These are phyloP conservation scores for Dinothrombium tinctorium DNA, from an alignment of 1,140 invertebrate species.

Conservation along the genomic window DNA sequence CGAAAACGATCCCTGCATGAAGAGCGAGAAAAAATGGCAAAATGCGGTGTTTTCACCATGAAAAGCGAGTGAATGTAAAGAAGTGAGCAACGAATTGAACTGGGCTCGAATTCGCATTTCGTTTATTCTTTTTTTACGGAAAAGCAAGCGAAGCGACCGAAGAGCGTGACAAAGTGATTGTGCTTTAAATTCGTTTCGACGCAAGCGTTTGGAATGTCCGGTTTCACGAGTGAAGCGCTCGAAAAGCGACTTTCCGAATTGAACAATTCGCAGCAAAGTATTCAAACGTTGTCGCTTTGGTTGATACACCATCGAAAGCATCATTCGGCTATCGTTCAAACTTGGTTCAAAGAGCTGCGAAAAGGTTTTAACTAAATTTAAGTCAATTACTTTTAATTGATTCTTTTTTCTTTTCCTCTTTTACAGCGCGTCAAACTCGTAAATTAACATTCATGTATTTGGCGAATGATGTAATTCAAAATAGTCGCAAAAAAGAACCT, in stretches of 20 bases:
- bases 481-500: constrained; percentile 87
- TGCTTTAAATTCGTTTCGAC: too few species aligned
- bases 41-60: too few species aligned
- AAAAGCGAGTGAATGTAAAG: too few species aligned
- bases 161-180: too few species aligned
- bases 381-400: neutral
- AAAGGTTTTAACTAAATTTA: constrained; percentile 11
- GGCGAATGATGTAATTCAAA: constrained; percentile 97
- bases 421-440: constrained; percentile 13
- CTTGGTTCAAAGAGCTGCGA: constrained; percentile 39
- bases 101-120: too few species aligned
- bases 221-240: constrained; percentile 22
- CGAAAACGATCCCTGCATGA: too few species aligned
- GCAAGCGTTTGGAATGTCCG: too few species aligned
- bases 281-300: constrained; percentile 89
- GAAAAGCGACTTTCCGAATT: constrained; percentile 63
- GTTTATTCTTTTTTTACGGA: too few species aligned
- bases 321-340: constrained; percentile 63
- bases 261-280: constrained; percentile 84
- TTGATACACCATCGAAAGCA: constrained; percentile 86
- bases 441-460: constrained; percentile 74
- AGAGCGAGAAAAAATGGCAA: too few species aligned
- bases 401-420: constrained; percentile 1
- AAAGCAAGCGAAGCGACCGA: too few species aligned
- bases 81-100: too few species aligned